A percentile compares a stretch with the other conserved stretches of the same genome.
Conservation (phyloP, 1,140 invertebrate species). For the Diorhabda carinulata region DNA sequence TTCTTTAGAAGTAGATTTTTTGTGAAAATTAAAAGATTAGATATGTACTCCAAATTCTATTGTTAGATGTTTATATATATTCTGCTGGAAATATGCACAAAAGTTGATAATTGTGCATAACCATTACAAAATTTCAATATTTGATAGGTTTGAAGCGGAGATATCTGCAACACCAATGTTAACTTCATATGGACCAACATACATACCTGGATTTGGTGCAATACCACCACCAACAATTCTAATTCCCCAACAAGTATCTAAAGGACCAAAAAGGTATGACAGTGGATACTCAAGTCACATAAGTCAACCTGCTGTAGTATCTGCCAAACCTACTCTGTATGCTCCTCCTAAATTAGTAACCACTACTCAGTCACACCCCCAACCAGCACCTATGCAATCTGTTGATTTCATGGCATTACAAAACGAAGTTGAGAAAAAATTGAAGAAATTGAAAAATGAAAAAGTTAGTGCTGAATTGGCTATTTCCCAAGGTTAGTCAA, state of each 20-base stretch:
- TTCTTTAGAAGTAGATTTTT: background rate
- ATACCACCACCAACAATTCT: slow-evolving; percentile 55
- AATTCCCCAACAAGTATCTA: slow-evolving; percentile 59
- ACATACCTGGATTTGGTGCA: slow-evolving; percentile 47
- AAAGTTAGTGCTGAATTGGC: slow-evolving; percentile 61
- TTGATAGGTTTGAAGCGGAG: slow-evolving; percentile 77
- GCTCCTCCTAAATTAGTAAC: slow-evolving; percentile 50
- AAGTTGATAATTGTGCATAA: background rate
- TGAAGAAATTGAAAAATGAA: slow-evolving; percentile 63
- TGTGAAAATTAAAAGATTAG: background rate
- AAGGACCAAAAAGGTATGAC: slow-evolving; percentile 37
- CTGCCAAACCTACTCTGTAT: slow-evolving; percentile 61
- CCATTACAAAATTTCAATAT: slow-evolving; percentile 18
- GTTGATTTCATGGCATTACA: slow-evolving; percentile 61
- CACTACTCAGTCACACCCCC: slow-evolving; percentile 47
- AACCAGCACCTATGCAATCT: slow-evolving; percentile 46
- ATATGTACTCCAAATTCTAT: background rate
- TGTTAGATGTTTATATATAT: background rate
- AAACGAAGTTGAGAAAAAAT: slow-evolving; percentile 61
- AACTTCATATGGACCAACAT: slow-evolving; percentile 57
- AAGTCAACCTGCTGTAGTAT: slow-evolving; percentile 57
- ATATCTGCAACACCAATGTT: slow-evolving; percentile 68
- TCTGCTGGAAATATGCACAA: background rate
- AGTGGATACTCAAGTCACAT: slow-evolving; percentile 35
- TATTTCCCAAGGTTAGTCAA: slow-evolving; percentile 49